These are phyloP conservation scores for Thereva unica DNA, from an alignment of 2,888 invertebrate species.

Conservation along the genomic window DNA sequence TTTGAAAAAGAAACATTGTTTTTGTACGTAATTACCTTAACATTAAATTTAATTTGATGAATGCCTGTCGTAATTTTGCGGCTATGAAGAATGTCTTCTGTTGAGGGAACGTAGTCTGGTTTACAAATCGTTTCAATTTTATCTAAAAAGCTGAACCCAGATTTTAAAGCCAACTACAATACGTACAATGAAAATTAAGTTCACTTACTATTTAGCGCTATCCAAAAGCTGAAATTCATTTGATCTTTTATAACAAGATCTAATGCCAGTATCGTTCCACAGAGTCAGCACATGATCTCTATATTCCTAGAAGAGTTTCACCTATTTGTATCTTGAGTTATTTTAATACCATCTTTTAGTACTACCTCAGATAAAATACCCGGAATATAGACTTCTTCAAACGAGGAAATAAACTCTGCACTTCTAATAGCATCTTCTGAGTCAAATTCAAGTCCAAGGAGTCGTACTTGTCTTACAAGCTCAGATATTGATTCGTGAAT, in stretches of 20 bases:
- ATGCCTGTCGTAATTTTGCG: conserved; percentile 75
- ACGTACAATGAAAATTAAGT: conserved; percentile 10
- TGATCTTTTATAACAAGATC: conserved; percentile 69
- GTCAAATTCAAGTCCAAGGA: conserved; percentile 61
- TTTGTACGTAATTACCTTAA: conserved; percentile 59
- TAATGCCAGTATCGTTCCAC: conserved; percentile 74
- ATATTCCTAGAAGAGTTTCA: conserved; percentile 64
- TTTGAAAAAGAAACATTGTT: neutral
- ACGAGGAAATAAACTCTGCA: conserved; percentile 60
- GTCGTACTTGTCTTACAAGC: conserved; percentile 64
- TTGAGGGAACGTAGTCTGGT: conserved; percentile 70
- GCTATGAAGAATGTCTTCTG: conserved; percentile 77
- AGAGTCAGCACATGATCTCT: conserved; percentile 68
- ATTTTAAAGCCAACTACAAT: conserved; percentile 15
- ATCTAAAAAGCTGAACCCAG: conserved; percentile 69
- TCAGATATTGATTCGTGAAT: conserved; percentile 76
- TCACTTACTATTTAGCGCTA: conserved; percentile 79
- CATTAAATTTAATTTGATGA: conserved; percentile 74
- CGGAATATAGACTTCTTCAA: conserved; percentile 61
- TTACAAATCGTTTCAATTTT: conserved; percentile 68
- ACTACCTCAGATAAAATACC: conserved; percentile 63
- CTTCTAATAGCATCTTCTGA: conserved; percentile 54
- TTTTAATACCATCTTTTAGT: conserved; percentile 29
- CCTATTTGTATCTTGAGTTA: neutral
- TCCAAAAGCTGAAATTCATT: conserved; percentile 81